Conservation (phyloP, 2,888 invertebrate species). For the Xylota sylvarum region DNA sequence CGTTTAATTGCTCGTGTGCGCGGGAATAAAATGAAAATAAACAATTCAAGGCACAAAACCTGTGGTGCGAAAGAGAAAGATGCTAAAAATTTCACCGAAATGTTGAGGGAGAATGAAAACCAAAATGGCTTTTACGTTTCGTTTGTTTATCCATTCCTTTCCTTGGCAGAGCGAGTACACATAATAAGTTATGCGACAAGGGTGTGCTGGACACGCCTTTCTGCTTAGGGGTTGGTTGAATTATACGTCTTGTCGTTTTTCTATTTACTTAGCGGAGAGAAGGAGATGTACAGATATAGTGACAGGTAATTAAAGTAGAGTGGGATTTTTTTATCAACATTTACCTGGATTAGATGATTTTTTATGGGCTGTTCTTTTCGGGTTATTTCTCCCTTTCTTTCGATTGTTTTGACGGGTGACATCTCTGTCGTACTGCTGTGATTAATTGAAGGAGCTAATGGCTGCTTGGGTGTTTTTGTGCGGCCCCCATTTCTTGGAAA, state of each 20-base stretch:
- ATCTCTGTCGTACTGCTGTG: conserved; percentile 53
- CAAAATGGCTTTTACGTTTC: conserved; percentile 73
- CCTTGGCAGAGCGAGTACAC: conserved; percentile 36
- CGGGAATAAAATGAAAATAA: conserved; percentile 8
- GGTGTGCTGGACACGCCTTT: conserved; percentile 45
- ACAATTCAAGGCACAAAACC: not conserved
- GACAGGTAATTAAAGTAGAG: conserved; percentile 35
- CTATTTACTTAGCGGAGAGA: conserved; percentile 25
- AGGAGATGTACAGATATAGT: conserved; percentile 30
- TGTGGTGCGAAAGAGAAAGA: conserved; percentile 36
- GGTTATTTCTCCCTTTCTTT: conserved; percentile 33
- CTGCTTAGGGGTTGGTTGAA: conserved; percentile 51
- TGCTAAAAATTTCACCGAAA: not conserved
- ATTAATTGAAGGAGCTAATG: conserved; percentile 42
- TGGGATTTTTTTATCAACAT: conserved; percentile 36
- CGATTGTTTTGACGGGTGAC: conserved; percentile 23
- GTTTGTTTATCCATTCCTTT: conserved; percentile 22
- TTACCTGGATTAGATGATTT: conserved; percentile 49
- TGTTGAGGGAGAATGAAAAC: conserved; percentile 53
- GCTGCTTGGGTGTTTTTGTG: conserved; percentile 42
- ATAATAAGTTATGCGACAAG: conserved; percentile 10
- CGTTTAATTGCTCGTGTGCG: conserved; percentile 52
- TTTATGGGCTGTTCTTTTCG: conserved; percentile 45
- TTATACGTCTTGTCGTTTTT: not conserved
- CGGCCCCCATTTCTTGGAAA: conserved; percentile 40